Percentiles rank a stretch among this genome's conserved stretches.
Conservation (phyloP, 2,797 vertebrate species). For the Limosa lapponica region DNA sequence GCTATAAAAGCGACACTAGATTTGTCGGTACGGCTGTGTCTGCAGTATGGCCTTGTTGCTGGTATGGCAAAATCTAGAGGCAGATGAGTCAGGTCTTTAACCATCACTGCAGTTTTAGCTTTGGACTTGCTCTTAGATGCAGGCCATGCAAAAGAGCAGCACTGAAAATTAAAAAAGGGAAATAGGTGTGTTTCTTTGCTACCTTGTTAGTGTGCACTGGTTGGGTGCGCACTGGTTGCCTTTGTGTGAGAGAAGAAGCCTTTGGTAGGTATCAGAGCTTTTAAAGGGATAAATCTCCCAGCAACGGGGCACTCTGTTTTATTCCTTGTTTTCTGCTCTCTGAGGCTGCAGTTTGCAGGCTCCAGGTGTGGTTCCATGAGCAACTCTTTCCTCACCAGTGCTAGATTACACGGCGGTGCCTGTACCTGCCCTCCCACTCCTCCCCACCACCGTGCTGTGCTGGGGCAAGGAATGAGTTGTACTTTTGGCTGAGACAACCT, state of each 20-base stretch:
- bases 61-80: background rate
- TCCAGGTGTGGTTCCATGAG: background rate
- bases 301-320: background rate
- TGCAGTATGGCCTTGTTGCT: background rate
- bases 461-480: background rate
- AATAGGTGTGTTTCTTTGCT: background rate
- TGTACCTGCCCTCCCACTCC: background rate
- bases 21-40: background rate
- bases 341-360: background rate
- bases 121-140: background rate
- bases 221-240: background rate
- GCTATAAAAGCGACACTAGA: background rate
- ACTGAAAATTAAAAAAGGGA: background rate
- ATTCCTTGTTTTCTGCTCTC: background rate
- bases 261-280: background rate
- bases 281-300: background rate
- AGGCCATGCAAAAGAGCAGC: background rate
- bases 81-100: background rate
- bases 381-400: background rate
- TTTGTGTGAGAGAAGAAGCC: background rate
- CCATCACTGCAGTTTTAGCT: background rate
- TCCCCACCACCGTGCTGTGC: background rate
- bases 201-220: background rate
- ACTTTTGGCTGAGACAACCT: background rate
- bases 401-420: rapidly evolving